Evolutionary conservation across 37 sponge, comb jelly and placozoan genomes (phyloP).

Genomic region (Ianthella basta): DNA sequence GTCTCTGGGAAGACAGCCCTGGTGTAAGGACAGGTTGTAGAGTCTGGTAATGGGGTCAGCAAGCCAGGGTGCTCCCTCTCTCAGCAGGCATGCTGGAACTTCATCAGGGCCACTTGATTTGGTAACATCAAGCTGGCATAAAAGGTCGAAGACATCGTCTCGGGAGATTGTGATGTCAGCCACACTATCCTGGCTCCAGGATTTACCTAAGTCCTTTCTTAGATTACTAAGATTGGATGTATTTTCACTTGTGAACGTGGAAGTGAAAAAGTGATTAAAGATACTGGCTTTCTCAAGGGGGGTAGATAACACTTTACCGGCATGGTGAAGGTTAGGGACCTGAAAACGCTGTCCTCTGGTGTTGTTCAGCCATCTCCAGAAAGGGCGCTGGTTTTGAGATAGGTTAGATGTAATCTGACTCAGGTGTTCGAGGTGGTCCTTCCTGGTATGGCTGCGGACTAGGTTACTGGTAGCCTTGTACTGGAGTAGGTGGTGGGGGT

Average conservation of each 20-base stretch:
- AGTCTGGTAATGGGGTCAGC: constrained; percentile 33
- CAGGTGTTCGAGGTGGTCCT: neutral
- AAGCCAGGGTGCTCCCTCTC: constrained; percentile 22
- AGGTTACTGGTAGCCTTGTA: constrained; percentile 15
- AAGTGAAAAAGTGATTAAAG: constrained; percentile 29
- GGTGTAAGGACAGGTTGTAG: constrained; percentile 9
- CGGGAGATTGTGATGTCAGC: neutral
- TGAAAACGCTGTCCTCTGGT: neutral
- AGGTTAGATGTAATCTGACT: constrained; percentile 30
- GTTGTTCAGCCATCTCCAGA: constrained; percentile 48
- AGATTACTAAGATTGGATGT: neutral
- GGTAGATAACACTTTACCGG: neutral
- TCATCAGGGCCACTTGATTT: constrained; percentile 52
- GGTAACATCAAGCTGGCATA: constrained; percentile 24
- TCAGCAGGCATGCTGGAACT: constrained; percentile 33
- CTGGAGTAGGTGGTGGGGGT: neutral
- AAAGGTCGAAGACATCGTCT: constrained; percentile 7
- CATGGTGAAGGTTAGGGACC: constrained; percentile 7
- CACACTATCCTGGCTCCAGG: neutral
- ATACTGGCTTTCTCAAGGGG: constrained; percentile 5
- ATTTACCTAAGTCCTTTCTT: neutral
- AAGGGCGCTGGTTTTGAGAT: neutral
- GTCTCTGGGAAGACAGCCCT: constrained; percentile 31
- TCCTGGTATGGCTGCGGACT: neutral
- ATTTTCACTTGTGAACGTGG: constrained; percentile 30